phyloP scores from a whole-genome alignment of 2,888 invertebrate genomes.

The Cheilosia scutellata region DNA sequence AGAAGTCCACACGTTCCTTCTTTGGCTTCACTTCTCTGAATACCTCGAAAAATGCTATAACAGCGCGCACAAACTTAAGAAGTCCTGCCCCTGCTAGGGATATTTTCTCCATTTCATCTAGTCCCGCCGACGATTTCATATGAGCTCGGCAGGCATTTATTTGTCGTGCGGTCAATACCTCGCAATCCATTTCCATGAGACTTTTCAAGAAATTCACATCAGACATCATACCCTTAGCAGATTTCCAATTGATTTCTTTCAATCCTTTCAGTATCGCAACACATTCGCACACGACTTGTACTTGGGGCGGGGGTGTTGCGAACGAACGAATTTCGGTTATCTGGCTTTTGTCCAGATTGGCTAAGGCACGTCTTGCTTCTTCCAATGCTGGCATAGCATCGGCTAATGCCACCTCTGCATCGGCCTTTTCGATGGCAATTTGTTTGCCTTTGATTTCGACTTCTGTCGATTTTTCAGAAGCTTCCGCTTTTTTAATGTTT shows the following conservation, averaged over 20 bases:
- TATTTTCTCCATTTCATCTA: conserved; percentile 93
- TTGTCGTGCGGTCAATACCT: conserved; percentile 89
- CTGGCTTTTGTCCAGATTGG: conserved; percentile 94
- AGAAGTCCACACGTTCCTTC: conserved; percentile 91
- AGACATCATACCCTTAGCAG: conserved; percentile 96
- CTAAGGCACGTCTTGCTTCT: conserved; percentile 91
- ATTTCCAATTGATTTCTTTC: conserved; percentile 95
- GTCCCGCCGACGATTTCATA: conserved; percentile 89
- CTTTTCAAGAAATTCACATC: conserved; percentile 92
- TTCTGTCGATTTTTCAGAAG: conserved; percentile 91
- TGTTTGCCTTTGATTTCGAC: conserved; percentile 92
- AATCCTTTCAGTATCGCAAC: conserved; percentile 93
- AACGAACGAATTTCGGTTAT: conserved; percentile 97
- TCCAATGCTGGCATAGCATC: conserved; percentile 94
- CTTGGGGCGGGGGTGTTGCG: conserved; percentile 95
- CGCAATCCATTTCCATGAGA: conserved; percentile 94
- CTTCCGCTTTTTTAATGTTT: conserved; percentile 91
- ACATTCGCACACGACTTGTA: conserved; percentile 95
- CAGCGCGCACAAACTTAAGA: conserved; percentile 93
- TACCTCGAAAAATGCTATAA: conserved; percentile 95
- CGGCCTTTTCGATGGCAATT: conserved; percentile 92
- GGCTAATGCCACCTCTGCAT: conserved; percentile 91
- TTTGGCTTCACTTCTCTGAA: conserved; percentile 94
- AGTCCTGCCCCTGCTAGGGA: conserved; percentile 95
- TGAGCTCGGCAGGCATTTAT: conserved; percentile 89